Evolutionary conservation across 2,113 vertebrate genomes (phyloP), one percentile per base, ranked within the genome.

Genomic region (Blennius ocellaris): DNA sequence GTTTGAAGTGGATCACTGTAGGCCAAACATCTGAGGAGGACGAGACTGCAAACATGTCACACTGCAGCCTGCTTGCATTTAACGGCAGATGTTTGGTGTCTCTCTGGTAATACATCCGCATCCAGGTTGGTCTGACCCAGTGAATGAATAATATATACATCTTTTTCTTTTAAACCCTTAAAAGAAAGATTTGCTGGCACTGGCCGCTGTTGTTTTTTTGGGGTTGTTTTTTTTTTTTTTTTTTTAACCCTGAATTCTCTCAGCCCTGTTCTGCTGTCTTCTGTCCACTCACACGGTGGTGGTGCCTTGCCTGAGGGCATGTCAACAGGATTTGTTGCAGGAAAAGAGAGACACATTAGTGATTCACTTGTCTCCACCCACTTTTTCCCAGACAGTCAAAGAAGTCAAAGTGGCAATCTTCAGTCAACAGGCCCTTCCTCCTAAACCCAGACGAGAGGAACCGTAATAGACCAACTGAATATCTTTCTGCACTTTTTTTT

Each of bases 71-170:
- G 94, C 88, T 93, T 94, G 90, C 93, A 90, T 95, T 97, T 94
- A 94, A 93, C 94, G 96, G 94, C 97, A 99, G 97, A 98, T 99
- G 97, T 96, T 96, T 95, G 94, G 93, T 94, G 94, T 97, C 96
- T 94, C 94, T 93, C 91, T 93, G 92, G 92, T 96, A 96, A 96
- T 96, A 92, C 94, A 94, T 94, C 92, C 82, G 90, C 93, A 93
- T 93, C 92, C 94, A 96, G 97, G 97, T 97, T 97, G 96, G 90
- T 93, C 93, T 96, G 97, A 98, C 97, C 97, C 91, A 93, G 87
- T 85, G 90, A 92, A 93, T 90, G 93, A 93, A 94, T 94, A 92
- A 93, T 91, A 93, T 83, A 52, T 69, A 59, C n/a, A 57, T 67
- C 37, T 69, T 80, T 73, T 69, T 37, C 47, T 71, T 84, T 78